Base-by-base conservation (phyloP, 2,797 vertebrate genomes). In the Argya squamiceps region DNA sequence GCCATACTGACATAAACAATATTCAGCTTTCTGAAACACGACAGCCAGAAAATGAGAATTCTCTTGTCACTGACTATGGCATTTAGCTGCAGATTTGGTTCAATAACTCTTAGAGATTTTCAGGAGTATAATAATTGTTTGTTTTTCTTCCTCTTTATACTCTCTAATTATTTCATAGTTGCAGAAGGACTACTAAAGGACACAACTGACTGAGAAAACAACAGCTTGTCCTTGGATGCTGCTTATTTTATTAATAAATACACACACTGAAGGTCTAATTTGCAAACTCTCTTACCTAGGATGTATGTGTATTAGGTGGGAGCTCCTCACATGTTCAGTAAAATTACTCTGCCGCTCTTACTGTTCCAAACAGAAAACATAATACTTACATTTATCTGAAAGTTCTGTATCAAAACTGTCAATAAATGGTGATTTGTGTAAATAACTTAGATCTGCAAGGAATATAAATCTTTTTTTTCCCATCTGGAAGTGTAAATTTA, bases 41-140 rank as follows among this genome's bases (percentile, higher is more conserved):
- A 97, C 96, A 97, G 93, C 91, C 95, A 96, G 97, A 98, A 98
- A 98, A 98, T 98, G 89, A 97, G 94, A 96, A 96, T 80, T 96
- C 84, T 96, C 84, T 97, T 97, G 95, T 97, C 97, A 95, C 85
- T 95, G 81, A 81, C 91, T 96, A 41, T 96, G 96, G 93, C 94
- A 95, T 97, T 98, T 98, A 97, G 83, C 96, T 97, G 96, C 95
- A 96, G 94, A 97, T 97, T 96, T 93, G 94, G 92, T 98, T 97
- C 94, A 96, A 83, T 98, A 97, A 96, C 89, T 98, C 88, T 2
- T 70, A 77, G 68, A 97, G 75, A 95, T 97, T 98, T 98, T 97
- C 95, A 96, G 82, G 53, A 82, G 70, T 75, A 74, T 95, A 96
- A 97, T 97, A 97, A 97, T 96, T 97, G 92, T 97, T 98, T 97